Conservation (phyloP, 2,113 vertebrate species). For the Nerophis lumbriciformis region DNA sequence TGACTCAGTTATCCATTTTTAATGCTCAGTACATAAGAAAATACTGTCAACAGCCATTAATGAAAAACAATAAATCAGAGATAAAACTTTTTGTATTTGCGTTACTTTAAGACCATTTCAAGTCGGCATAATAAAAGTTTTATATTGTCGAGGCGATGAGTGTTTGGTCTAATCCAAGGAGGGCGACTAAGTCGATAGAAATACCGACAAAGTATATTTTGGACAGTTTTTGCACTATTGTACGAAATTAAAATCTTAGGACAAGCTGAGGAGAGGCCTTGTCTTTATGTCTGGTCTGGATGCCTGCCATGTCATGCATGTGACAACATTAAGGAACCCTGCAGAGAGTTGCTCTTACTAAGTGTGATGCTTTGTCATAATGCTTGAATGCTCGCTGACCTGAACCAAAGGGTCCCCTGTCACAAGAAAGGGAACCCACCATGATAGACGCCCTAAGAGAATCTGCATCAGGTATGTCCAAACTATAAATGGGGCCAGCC, state of each 20-base stretch:
- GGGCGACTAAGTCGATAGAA: too few relatives aligned
- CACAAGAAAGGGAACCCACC: constrained; percentile 23
- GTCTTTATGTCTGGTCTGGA: constrained; percentile 22
- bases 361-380: constrained; percentile 52
- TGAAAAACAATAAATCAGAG: too few relatives aligned
- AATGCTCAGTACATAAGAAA: too few relatives aligned
- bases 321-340: constrained; percentile 46
- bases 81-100: too few relatives aligned
- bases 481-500: too few relatives aligned
- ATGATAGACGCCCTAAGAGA: constrained; percentile 2
- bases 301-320: constrained; percentile 55
- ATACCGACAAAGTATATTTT: not conserved
- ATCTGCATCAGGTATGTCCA: not conserved
- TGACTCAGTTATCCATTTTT: too few relatives aligned
- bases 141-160: not conserved
- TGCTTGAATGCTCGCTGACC: constrained; percentile 50
- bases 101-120: not conserved
- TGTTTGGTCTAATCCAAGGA: not conserved
- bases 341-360: constrained; percentile 50
- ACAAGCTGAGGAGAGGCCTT: not conserved
- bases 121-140: not conserved
- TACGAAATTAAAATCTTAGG: too few relatives aligned
- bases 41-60: too few relatives aligned
- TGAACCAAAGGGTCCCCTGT: constrained; percentile 44
- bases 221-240: not conserved